These are phyloP conservation scores for Octomys mimax DNA, from an alignment of 2,797 vertebrate genomes.

Conservation along the genomic window DNA sequence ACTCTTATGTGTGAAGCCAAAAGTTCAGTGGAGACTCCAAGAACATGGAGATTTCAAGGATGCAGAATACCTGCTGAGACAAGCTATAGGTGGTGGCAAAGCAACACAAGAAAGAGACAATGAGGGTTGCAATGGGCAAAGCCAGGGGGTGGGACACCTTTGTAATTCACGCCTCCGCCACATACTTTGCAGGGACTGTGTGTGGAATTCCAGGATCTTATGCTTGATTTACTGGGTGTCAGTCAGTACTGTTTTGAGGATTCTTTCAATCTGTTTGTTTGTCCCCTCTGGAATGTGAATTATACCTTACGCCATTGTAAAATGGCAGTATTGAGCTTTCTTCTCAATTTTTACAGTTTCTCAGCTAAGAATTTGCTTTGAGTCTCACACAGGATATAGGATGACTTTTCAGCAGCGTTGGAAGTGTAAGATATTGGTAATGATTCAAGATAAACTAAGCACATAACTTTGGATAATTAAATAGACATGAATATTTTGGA, in stretches of 20 bases:
- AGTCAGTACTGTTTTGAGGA: background rate
- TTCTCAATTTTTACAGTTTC: background rate
- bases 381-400: background rate
- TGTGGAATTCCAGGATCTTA: background rate
- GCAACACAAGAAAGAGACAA: background rate
- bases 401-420: background rate
- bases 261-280: background rate
- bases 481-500: background rate
- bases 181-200: background rate
- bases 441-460: background rate
- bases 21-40: background rate
- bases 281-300: background rate
- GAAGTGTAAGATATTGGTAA: background rate
- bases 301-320: background rate
- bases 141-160: background rate
- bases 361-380: background rate
- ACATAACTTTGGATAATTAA: background rate
- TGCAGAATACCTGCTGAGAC: background rate
- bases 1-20: background rate
- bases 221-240: background rate
- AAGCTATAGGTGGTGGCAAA: background rate
- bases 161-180: background rate
- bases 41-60: background rate
- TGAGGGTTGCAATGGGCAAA: background rate
- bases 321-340: background rate